Conservation (phyloP, 2,113 vertebrate species). For the Sapajus apella region DNA sequence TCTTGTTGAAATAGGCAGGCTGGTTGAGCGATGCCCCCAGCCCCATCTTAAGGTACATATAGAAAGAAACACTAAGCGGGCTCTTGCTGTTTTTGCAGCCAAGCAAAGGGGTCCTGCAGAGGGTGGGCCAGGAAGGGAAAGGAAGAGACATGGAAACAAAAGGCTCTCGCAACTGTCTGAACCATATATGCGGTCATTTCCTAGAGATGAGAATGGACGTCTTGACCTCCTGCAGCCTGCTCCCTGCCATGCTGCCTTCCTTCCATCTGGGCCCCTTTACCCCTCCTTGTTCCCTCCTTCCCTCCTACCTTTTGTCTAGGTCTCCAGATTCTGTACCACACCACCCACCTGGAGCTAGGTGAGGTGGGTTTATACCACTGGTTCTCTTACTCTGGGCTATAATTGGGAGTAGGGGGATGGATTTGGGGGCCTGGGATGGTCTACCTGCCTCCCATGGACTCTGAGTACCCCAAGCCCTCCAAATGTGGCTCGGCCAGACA, state of each 20-base stretch:
- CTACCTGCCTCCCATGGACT: background rate
- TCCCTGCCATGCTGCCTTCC: rapidly evolving
- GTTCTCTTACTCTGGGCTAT: background rate
- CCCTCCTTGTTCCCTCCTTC: background rate
- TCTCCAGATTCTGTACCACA: background rate
- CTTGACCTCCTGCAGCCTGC: rapidly evolving
- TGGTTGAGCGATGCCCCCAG: background rate
- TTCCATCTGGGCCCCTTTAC: too few relatives aligned
- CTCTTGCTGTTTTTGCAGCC: background rate
- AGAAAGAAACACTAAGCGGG: background rate
- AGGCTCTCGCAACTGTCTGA: background rate
- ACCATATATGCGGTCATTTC: background rate
- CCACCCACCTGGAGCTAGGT: background rate
- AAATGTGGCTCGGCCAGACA: background rate
- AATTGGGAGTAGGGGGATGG: background rate
- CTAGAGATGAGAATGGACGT: background rate
- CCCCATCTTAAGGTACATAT: background rate
- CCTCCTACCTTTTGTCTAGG: background rate
- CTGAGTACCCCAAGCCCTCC: background rate
- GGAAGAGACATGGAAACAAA: background rate
- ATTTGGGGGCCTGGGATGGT: background rate
- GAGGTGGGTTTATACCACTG: rapidly evolving
- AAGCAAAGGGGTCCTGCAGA: background rate
- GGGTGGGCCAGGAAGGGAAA: background rate
- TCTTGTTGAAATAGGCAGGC: background rate